A percentile compares a stretch with the other conserved stretches of the same genome.
phyloP scores from a whole-genome alignment of 2,888 invertebrate genomes.

The Charanyca ferruginea region DNA sequence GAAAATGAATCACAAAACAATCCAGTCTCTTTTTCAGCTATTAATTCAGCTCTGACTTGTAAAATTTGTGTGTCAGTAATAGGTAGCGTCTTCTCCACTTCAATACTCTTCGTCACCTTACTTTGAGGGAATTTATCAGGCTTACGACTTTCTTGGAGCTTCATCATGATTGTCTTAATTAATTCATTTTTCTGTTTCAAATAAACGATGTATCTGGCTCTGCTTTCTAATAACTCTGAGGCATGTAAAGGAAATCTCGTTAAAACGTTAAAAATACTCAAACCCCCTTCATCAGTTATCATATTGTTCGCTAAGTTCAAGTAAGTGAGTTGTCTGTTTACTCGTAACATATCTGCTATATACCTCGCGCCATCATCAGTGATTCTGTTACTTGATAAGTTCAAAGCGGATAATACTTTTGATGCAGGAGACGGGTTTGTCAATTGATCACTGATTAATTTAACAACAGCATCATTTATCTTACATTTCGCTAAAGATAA shows the following conservation, averaged over 20 bases:
- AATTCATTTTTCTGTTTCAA: constrained; percentile 8
- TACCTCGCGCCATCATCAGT: constrained; percentile 74
- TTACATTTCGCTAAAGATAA: constrained; percentile 78
- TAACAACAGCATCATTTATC: constrained; percentile 71
- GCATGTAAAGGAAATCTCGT: constrained; percentile 55
- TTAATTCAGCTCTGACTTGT: constrained; percentile 67
- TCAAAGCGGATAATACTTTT: constrained; percentile 70
- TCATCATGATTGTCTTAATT: fast-evolving
- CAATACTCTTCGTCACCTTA: fast-evolving
- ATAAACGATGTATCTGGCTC: neutral
- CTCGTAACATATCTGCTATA: constrained; percentile 71
- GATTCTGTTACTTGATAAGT: constrained; percentile 78
- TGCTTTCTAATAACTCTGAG: neutral
- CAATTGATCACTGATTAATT: constrained; percentile 69
- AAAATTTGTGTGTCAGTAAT: too few species aligned
- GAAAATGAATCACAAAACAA: constrained; percentile 72
- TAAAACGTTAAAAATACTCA: constrained; percentile 62
- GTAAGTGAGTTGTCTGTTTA: constrained; percentile 75
- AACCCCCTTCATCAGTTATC: constrained; percentile 75
- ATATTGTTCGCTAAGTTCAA: constrained; percentile 78
- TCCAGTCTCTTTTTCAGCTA: constrained; percentile 67
- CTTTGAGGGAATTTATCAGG: constrained; percentile 5
- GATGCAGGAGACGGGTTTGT: constrained; percentile 69
- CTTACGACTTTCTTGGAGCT: neutral
- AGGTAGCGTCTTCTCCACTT: constrained; percentile 56